These are phyloP conservation scores for Spilosoma lubricipeda DNA, from an alignment of 2,888 invertebrate genomes.

Conservation along the genomic window DNA sequence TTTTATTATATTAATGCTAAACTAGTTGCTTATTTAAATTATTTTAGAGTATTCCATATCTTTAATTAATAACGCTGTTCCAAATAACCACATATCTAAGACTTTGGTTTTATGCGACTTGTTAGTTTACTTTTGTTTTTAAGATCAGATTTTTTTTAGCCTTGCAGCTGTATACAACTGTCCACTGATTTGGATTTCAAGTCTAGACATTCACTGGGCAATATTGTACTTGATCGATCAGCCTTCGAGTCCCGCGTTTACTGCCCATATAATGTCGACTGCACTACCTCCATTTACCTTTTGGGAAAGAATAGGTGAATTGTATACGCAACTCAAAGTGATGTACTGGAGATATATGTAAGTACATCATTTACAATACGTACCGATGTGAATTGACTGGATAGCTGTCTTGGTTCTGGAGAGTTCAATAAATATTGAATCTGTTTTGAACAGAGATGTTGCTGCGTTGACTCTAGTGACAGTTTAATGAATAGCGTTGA, in stretches of 20 bases:
- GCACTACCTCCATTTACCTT: constrained; percentile 42
- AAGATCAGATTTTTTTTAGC: constrained; percentile 36
- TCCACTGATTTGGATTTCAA: constrained; percentile 59
- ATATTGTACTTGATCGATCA: constrained; percentile 53
- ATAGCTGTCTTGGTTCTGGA: neutral
- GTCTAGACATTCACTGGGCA: constrained; percentile 50
- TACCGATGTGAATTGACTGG: neutral
- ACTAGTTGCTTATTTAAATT: too few species aligned
- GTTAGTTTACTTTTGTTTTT: neutral
- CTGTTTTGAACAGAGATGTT: neutral
- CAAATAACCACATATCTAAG: too few species aligned
- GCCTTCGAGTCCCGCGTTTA: constrained; percentile 53
- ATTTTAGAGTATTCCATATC: too few species aligned
- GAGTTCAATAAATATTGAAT: neutral
- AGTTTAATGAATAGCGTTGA: neutral
- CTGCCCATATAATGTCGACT: constrained; percentile 21
- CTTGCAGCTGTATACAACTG: constrained; percentile 53
- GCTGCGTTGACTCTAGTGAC: too few species aligned
- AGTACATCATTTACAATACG: neutral
- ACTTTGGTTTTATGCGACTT: neutral
- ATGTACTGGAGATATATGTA: constrained; percentile 22
- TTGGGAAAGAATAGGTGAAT: constrained; percentile 29
- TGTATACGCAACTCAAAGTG: constrained; percentile 26
- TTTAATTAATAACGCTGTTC: too few species aligned
- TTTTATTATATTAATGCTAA: too few species aligned